Evolutionary conservation across 2,888 invertebrate genomes (phyloP), one percentile per base, ranked within the genome.

Genomic region (Agonopterix arenella): DNA sequence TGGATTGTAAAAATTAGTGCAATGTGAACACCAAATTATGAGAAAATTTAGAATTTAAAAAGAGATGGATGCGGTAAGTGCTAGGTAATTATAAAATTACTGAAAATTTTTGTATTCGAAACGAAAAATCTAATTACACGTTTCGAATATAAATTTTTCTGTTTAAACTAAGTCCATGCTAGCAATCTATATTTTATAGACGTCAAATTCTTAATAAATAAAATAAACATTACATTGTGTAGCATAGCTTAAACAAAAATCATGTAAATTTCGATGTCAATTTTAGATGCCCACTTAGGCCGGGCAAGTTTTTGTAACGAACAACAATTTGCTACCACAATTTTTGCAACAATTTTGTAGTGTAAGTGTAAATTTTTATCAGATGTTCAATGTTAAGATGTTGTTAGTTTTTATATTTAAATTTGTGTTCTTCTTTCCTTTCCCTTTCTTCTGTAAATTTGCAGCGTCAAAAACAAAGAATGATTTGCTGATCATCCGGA

Each of bases 241-340:
- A 83, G 77, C 72, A 83, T 84, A 85, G 85, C 83, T 81, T 84
- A 82, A 76, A 77, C 28, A 59, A 64, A 68, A 76, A 74, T 81
- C 76, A 73, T 86, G 83, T 84, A 85, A 80, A 80, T 80, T 78
- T 86, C 78, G 83, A 86, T 86, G 88, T 88, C 88, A 88, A 88
- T 88, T 88, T 78, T 88, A 84, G 84, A 61, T 56, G 72, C 71
- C 65, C 77, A 48, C 43, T 16, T 48, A 51, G 48, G 11, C 40
- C 44, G 50, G 43, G 44, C 42, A 4, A 40, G 43, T 50, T 53
- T 18, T 51, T 51, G 48, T 53, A 53, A 28, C 46, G 48, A 45
- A 42, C 41, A 45, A 38, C 11, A 44, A 62, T 84, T 84, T 85
- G 86, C 85, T 86, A 82, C 76, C 75, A 84, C 77, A 76, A 72